Base-by-base conservation (phyloP, 2,797 vertebrate genomes). In the Anniella stebbinsi region DNA sequence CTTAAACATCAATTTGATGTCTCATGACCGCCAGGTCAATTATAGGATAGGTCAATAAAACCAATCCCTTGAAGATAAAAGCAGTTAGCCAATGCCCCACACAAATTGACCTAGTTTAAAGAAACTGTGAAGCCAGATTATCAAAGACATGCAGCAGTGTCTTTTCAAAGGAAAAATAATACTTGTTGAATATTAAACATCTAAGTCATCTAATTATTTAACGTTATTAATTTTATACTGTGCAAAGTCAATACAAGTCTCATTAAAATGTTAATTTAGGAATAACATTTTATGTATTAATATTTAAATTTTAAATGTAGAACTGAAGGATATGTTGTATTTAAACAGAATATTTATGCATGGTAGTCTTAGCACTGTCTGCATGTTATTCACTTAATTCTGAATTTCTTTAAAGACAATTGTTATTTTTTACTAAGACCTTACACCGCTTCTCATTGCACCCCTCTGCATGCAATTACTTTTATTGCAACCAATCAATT, bases 261-360 rank as follows among this genome's bases (percentile, higher is more conserved):
- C 90, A 92, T 96, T 94, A 95, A 96, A 95, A 95, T 92, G 90
- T 95, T 94, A 96, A 95, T 93, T 92, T 93, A 95, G 95, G 94
- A 95, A 94, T 94, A 95, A 94, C 67, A 91, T 88, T 95, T 95
- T 96, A 89, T 78, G 51, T 92, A 91, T 94, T 88, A 91, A 90
- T 80, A 86, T 88, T 96, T 95, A 93, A 93, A 80, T 84, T 88
- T 93, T 91, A 92, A 54, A 84, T 90, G 66, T 78, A 90, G 93
- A 93, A 93, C 63, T 80, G 69, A 86, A 93, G 51, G 66, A 87
- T 90, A 72, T 30, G 72, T 33, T 86, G 33, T 88, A 89, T 91
- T 94, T 88, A 94, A 94, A 85, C 54, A 87, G 84, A n/a, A 15
- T 84, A 92, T 80, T 28, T 72, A 13, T 90, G 72, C n/a, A 67